Conservation (phyloP, 1,140 invertebrate species). For the Drosophila virilis region DNA sequence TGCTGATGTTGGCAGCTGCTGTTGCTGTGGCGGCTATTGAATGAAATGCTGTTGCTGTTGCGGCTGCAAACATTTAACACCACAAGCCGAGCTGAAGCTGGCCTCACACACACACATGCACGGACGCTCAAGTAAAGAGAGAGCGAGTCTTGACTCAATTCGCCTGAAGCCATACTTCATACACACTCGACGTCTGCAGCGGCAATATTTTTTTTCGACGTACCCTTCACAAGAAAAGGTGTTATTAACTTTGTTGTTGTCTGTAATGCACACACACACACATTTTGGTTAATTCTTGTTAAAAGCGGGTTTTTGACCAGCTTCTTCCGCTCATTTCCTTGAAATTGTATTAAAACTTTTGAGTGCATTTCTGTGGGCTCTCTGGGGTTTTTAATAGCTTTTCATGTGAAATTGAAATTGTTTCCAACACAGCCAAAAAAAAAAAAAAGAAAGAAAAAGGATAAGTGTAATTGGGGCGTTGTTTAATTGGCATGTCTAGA, state of each 20-base stretch:
- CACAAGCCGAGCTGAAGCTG: constrained; percentile 74
- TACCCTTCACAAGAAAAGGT: constrained; percentile 81
- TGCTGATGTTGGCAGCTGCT: constrained; percentile 74
- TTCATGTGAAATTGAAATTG: constrained; percentile 75
- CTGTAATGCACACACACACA: constrained; percentile 36
- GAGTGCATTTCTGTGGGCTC: constrained; percentile 67
- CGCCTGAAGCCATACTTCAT: constrained; percentile 75
- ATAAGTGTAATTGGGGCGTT: constrained; percentile 52
- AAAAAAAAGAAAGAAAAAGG: background rate
- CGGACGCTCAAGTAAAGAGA: constrained; percentile 15
- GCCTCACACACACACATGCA: constrained; percentile 52
- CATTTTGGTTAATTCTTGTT: constrained; percentile 78
- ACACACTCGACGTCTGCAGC: constrained; percentile 35
- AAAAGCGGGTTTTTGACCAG: constrained; percentile 76
- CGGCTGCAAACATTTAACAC: constrained; percentile 79
- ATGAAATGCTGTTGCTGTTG: constrained; percentile 60
- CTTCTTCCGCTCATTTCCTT: constrained; percentile 81
- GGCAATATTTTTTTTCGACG: constrained; percentile 39
- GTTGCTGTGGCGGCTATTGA: constrained; percentile 62
- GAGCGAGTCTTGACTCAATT: constrained; percentile 61
- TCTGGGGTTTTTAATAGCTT: constrained; percentile 71
- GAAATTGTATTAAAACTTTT: constrained; percentile 76
- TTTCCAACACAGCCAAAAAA: constrained; percentile 53
- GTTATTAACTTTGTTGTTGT: constrained; percentile 74
- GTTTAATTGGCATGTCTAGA: constrained; percentile 59